phyloP scores from a whole-genome alignment of 2,113 vertebrate genomes.

The Henicopernis longicauda region DNA sequence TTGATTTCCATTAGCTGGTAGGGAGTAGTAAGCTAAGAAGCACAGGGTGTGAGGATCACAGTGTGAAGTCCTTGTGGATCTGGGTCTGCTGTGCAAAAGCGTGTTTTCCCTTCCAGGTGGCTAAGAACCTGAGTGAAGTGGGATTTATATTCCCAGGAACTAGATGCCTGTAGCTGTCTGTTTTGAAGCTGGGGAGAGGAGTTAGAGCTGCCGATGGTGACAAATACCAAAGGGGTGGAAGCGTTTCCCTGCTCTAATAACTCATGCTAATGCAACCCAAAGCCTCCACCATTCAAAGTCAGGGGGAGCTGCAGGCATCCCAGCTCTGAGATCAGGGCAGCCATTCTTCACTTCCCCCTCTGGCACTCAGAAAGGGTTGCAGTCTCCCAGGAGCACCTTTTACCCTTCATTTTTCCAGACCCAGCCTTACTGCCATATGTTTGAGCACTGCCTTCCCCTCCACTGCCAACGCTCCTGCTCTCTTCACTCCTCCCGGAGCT shows the following conservation, averaged over 20 bases:
- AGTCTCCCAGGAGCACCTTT: neutral
- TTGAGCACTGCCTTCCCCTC: neutral
- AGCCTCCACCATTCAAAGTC: neutral
- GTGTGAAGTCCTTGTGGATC: neutral
- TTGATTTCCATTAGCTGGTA: neutral
- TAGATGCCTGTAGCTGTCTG: neutral
- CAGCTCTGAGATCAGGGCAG: neutral
- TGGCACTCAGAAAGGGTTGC: neutral
- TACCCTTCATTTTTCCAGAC: neutral
- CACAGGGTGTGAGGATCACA: neutral
- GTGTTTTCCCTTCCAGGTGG: neutral
- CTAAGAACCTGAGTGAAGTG: neutral
- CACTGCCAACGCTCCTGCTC: neutral
- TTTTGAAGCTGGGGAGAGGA: neutral
- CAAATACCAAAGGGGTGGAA: neutral
- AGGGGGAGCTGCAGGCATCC: neutral
- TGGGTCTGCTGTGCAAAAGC: neutral
- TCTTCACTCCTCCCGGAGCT: neutral
- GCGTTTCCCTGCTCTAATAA: conserved; percentile 2
- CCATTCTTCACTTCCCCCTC: neutral
- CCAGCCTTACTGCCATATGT: neutral
- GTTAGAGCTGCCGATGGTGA: neutral
- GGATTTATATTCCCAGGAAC: conserved; percentile 2
- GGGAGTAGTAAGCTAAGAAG: neutral
- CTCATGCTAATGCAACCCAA: neutral